These are phyloP conservation scores for Trypoxylon attenuatum DNA, from an alignment of 2,888 invertebrate genomes.

Conservation along the genomic window DNA sequence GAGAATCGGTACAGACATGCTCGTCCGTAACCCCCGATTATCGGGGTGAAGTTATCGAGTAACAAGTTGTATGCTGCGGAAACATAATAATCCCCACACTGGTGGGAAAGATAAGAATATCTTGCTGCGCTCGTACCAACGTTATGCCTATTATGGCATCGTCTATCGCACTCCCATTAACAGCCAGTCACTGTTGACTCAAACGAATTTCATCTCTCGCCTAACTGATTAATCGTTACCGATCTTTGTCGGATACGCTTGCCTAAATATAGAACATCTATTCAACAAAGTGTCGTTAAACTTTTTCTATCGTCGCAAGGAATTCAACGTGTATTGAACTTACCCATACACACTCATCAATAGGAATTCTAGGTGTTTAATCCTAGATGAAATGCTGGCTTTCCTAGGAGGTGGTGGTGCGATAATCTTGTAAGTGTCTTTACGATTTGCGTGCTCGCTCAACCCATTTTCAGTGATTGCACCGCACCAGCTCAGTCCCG, in stretches of 20 bases:
- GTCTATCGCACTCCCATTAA: not conserved
- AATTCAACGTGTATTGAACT: no score
- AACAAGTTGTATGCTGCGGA: slow-evolving; percentile 52
- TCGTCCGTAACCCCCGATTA: slow-evolving; percentile 42
- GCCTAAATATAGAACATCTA: no score
- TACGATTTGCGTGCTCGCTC: slow-evolving; percentile 1
- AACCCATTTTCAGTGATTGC: not conserved
- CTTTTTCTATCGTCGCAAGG: no score
- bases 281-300: no score
- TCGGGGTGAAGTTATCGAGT: slow-evolving; percentile 50
- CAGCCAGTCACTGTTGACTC: no score
- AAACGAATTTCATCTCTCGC: no score
- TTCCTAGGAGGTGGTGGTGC: not conserved
- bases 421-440: not conserved
- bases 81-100: slow-evolving; percentile 52
- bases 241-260: no score
- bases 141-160: not conserved
- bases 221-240: no score
- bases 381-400: no score
- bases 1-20: slow-evolving; percentile 41
- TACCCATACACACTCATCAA: no score
- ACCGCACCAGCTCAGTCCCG: not conserved
- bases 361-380: no score
- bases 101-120: slow-evolving; percentile 48
- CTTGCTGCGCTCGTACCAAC: slow-evolving; percentile 27